phyloP scores from a whole-genome alignment of 2,113 vertebrate genomes.

The Anhinga anhinga region DNA sequence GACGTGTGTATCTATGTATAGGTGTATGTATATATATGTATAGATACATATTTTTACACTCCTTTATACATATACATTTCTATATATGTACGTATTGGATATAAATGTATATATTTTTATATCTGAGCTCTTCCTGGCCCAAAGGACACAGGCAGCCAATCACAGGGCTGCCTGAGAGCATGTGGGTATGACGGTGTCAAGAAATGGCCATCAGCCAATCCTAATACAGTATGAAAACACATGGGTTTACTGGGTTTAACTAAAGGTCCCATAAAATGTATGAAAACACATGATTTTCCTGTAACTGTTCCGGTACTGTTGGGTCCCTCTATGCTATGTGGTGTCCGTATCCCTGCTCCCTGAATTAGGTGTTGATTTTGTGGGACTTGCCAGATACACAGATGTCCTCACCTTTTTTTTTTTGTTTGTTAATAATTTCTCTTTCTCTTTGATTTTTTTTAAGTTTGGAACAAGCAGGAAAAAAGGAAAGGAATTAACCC shows the following conservation, averaged over 20 bases:
- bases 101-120: neutral
- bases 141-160: neutral
- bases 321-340: neutral
- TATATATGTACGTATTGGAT: neutral
- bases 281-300: neutral
- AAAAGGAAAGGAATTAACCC: neutral
- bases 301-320: neutral
- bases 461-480: neutral
- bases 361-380: constrained; percentile 52
- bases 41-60: neutral
- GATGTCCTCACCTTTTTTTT: neutral
- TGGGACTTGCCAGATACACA: constrained; percentile 25
- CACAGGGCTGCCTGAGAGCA: neutral
- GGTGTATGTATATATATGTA: no score
- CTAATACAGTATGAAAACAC: neutral
- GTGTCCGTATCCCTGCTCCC: constrained; percentile 9
- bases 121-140: neutral
- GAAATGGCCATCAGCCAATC: neutral
- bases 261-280: neutral
- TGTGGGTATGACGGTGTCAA: neutral
- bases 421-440: no score
- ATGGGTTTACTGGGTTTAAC: neutral
- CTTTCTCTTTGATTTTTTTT: neutral
- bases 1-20: neutral
- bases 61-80: neutral